Base-by-base conservation (phyloP, 2,113 vertebrate genomes). In the Oceanodroma tethys region DNA sequence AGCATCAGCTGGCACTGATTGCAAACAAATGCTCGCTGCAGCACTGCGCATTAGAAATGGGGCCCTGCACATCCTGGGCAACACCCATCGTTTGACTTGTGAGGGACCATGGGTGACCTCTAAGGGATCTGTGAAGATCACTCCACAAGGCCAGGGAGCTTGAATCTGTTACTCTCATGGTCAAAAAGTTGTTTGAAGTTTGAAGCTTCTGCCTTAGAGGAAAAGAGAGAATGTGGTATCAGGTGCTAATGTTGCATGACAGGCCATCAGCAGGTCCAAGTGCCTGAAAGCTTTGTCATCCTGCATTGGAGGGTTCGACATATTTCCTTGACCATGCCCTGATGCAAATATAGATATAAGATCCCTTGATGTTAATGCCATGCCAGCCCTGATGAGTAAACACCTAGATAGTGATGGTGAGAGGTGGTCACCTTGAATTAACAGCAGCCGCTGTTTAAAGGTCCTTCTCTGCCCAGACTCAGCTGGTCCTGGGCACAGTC, bases 21-120 rank as follows among this genome's bases (percentile, higher is more conserved):
- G 47, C 48, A 74, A n/a, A 63, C 22, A 23, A 40, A n/a, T 1
- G 0, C n/a, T 60, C 1, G 0, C 30, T 34, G 73, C 52, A 73
- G 40, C 25, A 19, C 14, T 16, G 15, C 1, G 0, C 14, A 0
- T 66, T 32, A 32, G 72, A 38, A 34, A 42, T 4, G 6, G 9
- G 21, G 29, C 5, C 34, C 59, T 52, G n/a, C 11, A 11, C 30
- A 9, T 17, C 7, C 45, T 22, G 27, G 36, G n/a, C 55, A 56
- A 20, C 22, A 22, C 40, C 42, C 29, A 32, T 38, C 4, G 1
- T 76, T 53, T 52, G 40, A 7, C 32, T 68, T 42, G 62, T 53
- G 43, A 47, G 29, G 34, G 40, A 62, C 67, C 23, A 4, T 5
- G 16, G 11, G 18, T 63, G 34, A 62, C 36, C 60, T 62, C 42